Base-by-base conservation (phyloP, 64 coral and sea anemone species). In the Anthopleura sola region DNA sequence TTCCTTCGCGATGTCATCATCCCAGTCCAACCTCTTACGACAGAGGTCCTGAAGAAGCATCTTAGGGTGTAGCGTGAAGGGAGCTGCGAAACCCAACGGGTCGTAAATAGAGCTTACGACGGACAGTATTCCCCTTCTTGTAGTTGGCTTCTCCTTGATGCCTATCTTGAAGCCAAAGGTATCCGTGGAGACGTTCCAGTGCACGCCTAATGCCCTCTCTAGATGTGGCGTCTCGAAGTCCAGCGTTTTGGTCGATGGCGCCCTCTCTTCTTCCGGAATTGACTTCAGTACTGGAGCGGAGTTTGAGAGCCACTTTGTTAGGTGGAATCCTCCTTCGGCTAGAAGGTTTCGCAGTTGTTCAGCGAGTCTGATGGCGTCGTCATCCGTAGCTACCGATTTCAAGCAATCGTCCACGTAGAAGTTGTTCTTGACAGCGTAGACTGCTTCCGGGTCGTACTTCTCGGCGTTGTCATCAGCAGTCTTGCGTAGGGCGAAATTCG, bases 401-500 rank as follows among this genome's bases (percentile, higher is more conserved):
- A 83, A 8, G 16, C 46, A 50, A 54, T 83, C 81, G 29, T 80
- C 77, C 31, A 54, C 81, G 32, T 54, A 55, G 54, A 83, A 83
- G 18, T 83, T 83, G 21, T 29, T 47, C 66, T 39, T 39, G 74
- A 95, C 82, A 26, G 87, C 82, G n/a, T n/a, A n/a, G 2, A 90
- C 85, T 12, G 79, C 74, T 75, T 90, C 88, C 0, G 64, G 78
- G 36, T 37, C 51, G 36, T 55, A 83, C 20, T 50, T 18, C 1
- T 18, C 17, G 5, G 6, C 49, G 31, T 54, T 51, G 9, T 83
- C 89, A 21, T 91, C 11, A 6, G 86, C 86, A 21, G 89, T 85
- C 37, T 53, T 91, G 23, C 91, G 88, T 0, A 91, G 75, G 33
- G 15, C 31, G 49, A 75, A 91, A 36, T 66, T 95, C 2, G 89